A percentile compares a stretch with the other conserved stretches of the same genome.
These are phyloP conservation scores for Myripristis jacobus DNA, from an alignment of 2,797 vertebrate species.

Conservation along the genomic window DNA sequence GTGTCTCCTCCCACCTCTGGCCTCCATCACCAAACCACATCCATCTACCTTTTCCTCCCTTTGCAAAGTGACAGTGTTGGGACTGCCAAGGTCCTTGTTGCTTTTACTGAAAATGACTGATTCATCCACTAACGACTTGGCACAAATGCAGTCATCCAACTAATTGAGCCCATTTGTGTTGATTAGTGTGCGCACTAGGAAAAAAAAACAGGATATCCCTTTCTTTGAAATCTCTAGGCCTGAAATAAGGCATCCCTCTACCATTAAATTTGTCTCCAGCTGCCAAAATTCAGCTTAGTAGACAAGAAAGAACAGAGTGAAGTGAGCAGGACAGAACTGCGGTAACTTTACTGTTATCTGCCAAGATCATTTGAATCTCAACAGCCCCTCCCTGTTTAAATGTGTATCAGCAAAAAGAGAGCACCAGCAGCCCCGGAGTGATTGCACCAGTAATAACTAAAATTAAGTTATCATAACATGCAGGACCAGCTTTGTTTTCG, in stretches of 20 bases:
- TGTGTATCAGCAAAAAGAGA: slow-evolving; percentile 14
- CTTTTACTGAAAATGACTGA: slow-evolving; percentile 26
- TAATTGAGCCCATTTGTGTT: slow-evolving; percentile 62
- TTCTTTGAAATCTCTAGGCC: slow-evolving; percentile 1
- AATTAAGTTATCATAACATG: not conserved
- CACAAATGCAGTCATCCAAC: slow-evolving; percentile 34
- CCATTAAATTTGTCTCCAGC: slow-evolving; percentile 38
- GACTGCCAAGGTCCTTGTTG: slow-evolving; percentile 9
- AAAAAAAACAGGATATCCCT: slow-evolving; percentile 34
- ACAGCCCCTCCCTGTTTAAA: not conserved
- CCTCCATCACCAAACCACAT: not conserved
- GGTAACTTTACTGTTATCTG: not conserved
- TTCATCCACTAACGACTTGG: slow-evolving; percentile 64
- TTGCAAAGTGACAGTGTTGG: not conserved
- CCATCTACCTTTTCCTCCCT: not conserved
- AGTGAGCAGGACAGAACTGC: not conserved
- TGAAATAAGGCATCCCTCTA: slow-evolving; percentile 19
- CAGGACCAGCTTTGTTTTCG: not conserved
- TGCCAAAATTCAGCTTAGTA: slow-evolving; percentile 16
- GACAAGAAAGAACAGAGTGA: slow-evolving; percentile 17
- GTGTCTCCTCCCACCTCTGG: not conserved
- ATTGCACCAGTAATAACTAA: not conserved
- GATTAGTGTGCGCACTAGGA: slow-evolving; percentile 23
- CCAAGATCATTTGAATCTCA: not conserved
- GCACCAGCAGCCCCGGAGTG: not conserved